Percentiles rank a stretch among this genome's conserved stretches.
These are phyloP conservation scores for Eutrigla gurnardus DNA, from an alignment of 2,797 vertebrate genomes.

Conservation along the genomic window DNA sequence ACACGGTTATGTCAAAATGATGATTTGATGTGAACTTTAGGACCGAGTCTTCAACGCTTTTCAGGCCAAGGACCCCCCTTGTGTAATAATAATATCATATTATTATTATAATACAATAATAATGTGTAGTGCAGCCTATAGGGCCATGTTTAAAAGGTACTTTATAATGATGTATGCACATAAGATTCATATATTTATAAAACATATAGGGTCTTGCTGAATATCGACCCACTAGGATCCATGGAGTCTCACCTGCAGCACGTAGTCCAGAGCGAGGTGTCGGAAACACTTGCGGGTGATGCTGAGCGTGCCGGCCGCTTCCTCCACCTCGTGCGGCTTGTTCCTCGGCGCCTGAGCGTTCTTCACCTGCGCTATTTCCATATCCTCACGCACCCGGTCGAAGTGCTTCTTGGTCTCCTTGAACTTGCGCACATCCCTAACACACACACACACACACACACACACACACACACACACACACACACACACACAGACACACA, in stretches of 20 bases:
- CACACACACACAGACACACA: not conserved
- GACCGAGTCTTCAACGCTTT: too few species aligned
- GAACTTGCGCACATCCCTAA: slow-evolving; percentile 95
- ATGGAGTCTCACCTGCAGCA: slow-evolving; percentile 88
- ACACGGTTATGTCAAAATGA: too few species aligned
- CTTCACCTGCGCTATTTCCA: slow-evolving; percentile 96
- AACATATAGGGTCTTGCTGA: too few species aligned
- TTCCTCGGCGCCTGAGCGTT: slow-evolving; percentile 95
- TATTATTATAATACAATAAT: too few species aligned
- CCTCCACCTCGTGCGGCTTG: slow-evolving; percentile 96
- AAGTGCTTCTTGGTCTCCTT: slow-evolving; percentile 99
- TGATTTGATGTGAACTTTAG: too few species aligned
- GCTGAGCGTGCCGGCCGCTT: slow-evolving; percentile 90
- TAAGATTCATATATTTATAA: too few species aligned
- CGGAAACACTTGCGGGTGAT: slow-evolving; percentile 95
- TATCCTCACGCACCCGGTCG: slow-evolving; percentile 92
- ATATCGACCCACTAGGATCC: not conserved
- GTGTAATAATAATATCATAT: too few species aligned
- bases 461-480: not conserved
- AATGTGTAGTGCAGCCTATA: too few species aligned
- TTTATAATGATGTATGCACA: too few species aligned
- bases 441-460: not conserved
- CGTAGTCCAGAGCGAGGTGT: slow-evolving; percentile 95
- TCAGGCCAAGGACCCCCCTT: too few species aligned
- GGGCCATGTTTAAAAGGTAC: too few species aligned